Conservation (phyloP, 2,797 vertebrate genomes). For the Pteropus rufus region DNA sequence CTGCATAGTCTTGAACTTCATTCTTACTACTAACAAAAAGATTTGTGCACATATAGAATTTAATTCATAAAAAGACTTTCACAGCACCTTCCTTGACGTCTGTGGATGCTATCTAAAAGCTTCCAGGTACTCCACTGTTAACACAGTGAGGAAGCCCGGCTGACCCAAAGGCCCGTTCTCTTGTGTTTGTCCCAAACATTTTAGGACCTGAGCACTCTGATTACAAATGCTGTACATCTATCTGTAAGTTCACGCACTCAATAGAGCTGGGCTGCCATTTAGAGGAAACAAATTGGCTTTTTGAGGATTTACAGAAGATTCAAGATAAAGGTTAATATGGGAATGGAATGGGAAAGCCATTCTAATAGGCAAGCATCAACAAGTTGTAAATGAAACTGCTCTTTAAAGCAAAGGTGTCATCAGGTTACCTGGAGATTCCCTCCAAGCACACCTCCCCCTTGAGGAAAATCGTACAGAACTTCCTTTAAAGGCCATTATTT, state of each 20-base stretch:
- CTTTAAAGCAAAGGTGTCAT: neutral
- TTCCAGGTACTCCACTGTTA: neutral
- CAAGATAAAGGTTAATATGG: neutral
- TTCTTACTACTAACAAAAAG: neutral
- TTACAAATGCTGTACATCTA: neutral
- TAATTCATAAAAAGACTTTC: neutral
- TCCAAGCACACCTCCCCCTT: neutral
- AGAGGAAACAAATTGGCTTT: neutral
- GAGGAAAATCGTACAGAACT: neutral
- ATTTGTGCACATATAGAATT: neutral
- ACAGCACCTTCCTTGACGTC: neutral
- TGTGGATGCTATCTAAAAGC: neutral
- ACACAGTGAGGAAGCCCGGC: neutral
- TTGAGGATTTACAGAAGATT: neutral
- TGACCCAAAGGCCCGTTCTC: neutral
- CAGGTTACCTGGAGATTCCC: rapidly evolving
- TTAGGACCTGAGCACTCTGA: neutral
- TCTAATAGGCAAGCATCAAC: neutral
- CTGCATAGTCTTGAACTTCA: neutral
- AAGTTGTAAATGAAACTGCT: neutral
- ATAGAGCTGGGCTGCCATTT: neutral
- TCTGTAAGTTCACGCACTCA: neutral
- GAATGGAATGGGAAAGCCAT: neutral
- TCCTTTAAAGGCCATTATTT: neutral
- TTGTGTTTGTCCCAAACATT: neutral